phyloP scores from a whole-genome alignment of 2,797 vertebrate species.

The Dicrostonyx torquatus region DNA sequence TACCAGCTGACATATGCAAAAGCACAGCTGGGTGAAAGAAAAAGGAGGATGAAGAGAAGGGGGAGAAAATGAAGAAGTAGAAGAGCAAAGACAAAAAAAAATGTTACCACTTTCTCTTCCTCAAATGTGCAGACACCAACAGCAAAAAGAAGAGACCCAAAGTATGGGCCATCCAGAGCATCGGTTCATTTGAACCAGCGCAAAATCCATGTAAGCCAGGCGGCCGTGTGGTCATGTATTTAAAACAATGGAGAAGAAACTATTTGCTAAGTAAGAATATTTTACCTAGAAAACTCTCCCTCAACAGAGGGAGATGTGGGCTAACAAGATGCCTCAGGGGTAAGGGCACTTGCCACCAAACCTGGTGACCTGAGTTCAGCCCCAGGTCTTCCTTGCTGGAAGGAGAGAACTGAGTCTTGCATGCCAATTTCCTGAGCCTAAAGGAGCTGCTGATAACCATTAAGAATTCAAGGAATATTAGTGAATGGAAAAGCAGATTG shows the following conservation, averaged over 20 bases:
- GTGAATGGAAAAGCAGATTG: not conserved
- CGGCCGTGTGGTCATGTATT: not conserved
- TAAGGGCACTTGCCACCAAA: not conserved
- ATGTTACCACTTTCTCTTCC: not conserved
- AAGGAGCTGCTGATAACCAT: not conserved
- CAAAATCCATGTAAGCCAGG: not conserved
- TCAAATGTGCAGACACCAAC: not conserved
- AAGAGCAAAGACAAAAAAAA: not conserved
- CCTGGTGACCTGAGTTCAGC: not conserved
- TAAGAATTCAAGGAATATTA: not conserved
- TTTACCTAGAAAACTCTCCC: not conserved
- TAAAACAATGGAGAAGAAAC: not conserved
- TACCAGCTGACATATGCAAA: not conserved
- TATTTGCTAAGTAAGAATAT: not conserved
- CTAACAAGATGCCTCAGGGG: not conserved
- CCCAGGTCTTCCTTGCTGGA: not conserved
- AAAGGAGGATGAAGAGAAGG: too few species aligned
- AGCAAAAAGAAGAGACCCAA: not conserved
- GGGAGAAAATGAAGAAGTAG: not conserved
- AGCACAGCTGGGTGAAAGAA: not conserved
- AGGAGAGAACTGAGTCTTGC: not conserved
- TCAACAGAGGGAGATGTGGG: not conserved
- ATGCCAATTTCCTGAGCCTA: not conserved
- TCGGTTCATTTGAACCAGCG: not conserved
- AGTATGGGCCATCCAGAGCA: not conserved